Evolutionary conservation across 2,113 vertebrate genomes (phyloP), one percentile per base, ranked within the genome.

Genomic region (Ellobius talpinus): DNA sequence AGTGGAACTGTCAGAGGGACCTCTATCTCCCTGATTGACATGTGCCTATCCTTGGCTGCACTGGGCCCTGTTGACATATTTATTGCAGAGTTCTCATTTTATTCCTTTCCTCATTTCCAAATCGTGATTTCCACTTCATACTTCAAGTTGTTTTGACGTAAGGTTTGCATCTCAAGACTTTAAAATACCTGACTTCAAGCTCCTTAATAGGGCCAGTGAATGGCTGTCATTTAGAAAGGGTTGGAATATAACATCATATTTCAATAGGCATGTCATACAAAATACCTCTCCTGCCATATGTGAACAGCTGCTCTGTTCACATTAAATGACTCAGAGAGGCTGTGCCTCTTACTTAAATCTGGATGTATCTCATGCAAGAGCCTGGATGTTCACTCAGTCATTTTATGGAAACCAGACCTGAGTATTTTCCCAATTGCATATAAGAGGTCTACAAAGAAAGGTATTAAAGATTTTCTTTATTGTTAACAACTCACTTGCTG

Each of bases 61-160:
- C 19, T 55, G 39, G 7, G 10, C 26, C 90, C 89, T 92, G 63
- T 55, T 95, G 92, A 94, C 72, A 92, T 94, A 90, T 94, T 96
- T 97, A 94, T 92, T 92, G 13, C 29, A 58, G 73, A 55, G 92
- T 95, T 97, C 77, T 87, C 89, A 95, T 96, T 93, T 79, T 84
- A 86, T 87, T 89, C 33, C 81, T 89, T 87, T 87, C 52, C 61
- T 81, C 1, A 90, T 96, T 97, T 94, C 84, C 63, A 93, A 89
- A 73, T 68, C n/a, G 50, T 92, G 79, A 78, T 95, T 95, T 93
- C 90, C 58, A n/a, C 58, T 94, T 93, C 84, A 93, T 5, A 92
- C 26, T 61, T 96, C 84, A 81, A 92, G 87, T 95, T 96, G 85
- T 95, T 97, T 93, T 95, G 95, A 97, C 93, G 89, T 12, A 88